These are phyloP conservation scores for Sipha maydis DNA, from an alignment of 2,888 invertebrate species.

Conservation along the genomic window DNA sequence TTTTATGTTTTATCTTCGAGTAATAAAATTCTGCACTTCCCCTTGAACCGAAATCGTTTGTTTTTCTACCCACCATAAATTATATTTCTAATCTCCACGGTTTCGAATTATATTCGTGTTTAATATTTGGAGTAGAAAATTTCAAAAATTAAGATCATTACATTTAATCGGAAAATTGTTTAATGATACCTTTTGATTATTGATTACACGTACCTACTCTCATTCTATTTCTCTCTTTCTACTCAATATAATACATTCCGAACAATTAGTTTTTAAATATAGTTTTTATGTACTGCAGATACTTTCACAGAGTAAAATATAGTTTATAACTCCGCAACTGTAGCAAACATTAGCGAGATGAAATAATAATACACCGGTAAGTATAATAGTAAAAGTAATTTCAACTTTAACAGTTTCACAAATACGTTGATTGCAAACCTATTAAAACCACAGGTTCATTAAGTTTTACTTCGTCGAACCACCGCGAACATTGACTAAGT, in stretches of 20 bases:
- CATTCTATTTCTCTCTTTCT: too few relatives aligned
- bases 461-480: not conserved
- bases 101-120: not conserved
- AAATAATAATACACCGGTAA: too few relatives aligned
- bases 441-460: not conserved
- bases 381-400: not conserved
- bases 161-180: constrained; percentile 23
- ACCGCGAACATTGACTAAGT: not conserved
- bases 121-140: constrained; percentile 1
- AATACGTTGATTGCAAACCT: not conserved
- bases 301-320: not conserved
- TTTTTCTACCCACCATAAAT: not conserved
- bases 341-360: not conserved
- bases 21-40: constrained; percentile 1
- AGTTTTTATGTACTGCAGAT: not conserved
- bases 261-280: constrained; percentile 24
- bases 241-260: not conserved
- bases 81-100: not conserved
- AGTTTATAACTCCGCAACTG: not conserved
- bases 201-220: not conserved
- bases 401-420: not conserved
- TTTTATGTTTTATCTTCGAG: constrained; percentile 5
- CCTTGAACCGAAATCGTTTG: constrained; percentile 13
- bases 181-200: constrained; percentile 6
- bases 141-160: constrained; percentile 24